A percentile compares a stretch with the other conserved stretches of the same genome.
phyloP scores from a whole-genome alignment of 2,113 vertebrate species.

The Diphyllodes magnificus region DNA sequence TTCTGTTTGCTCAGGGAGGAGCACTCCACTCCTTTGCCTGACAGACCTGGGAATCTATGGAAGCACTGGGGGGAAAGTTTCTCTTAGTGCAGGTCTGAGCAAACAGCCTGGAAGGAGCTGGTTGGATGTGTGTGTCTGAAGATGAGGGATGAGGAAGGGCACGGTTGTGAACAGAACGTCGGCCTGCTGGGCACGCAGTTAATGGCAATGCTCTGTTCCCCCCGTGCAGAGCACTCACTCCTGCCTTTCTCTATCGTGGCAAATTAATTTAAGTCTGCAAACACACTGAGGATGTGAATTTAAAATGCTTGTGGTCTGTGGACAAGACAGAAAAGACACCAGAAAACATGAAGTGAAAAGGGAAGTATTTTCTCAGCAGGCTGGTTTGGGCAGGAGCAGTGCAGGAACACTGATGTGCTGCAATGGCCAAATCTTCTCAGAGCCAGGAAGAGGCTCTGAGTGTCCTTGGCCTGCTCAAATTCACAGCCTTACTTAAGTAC shows the following conservation, averaged over 20 bases:
- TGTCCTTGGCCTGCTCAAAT: not conserved
- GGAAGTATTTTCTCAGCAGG: not conserved
- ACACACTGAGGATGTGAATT: not conserved
- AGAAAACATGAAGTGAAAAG: not conserved
- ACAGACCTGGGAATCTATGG: not conserved
- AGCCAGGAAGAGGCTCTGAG: not conserved
- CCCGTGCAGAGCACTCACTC: not conserved
- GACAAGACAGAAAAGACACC: not conserved
- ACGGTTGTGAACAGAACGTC: not conserved
- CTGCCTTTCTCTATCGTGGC: not conserved
- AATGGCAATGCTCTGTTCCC: not conserved
- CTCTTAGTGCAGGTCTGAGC: not conserved
- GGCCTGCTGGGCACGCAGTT: not conserved
- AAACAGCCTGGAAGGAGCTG: not conserved
- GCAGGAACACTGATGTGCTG: not conserved
- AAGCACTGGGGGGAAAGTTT: not conserved
- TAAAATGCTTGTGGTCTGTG: not conserved
- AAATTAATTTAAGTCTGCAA: not conserved
- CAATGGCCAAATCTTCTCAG: not conserved
- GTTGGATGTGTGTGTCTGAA: not conserved
- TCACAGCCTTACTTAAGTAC: not conserved
- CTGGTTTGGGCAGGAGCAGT: not conserved
- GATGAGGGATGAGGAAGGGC: not conserved
- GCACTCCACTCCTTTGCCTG: not conserved
- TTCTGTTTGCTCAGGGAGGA: not conserved